A percentile compares a stretch with the other conserved stretches of the same genome.
These are phyloP conservation scores for Argentina silus DNA, from an alignment of 2,797 vertebrate genomes.

Conservation along the genomic window DNA sequence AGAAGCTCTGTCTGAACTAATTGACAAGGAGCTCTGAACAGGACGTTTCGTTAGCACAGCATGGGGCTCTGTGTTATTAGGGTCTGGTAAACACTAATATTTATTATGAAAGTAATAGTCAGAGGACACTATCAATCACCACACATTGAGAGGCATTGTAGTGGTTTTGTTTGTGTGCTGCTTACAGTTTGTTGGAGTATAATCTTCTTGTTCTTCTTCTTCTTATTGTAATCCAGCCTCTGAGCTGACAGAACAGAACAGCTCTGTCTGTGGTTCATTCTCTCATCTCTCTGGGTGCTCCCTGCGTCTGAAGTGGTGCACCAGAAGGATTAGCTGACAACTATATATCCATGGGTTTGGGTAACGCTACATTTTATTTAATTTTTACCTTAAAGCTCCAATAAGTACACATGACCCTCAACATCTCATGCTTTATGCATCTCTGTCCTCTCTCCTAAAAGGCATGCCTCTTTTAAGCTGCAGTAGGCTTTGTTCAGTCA, in stretches of 20 bases:
- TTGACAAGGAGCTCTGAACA: conserved; percentile 26
- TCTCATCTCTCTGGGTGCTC: conserved; percentile 33
- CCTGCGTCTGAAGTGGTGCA: conserved; percentile 39
- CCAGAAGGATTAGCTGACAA: not conserved
- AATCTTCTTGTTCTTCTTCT: conserved; percentile 63
- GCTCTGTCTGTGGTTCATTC: conserved; percentile 40
- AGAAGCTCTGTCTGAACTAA: conserved; percentile 35
- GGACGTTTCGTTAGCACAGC: conserved; percentile 35
- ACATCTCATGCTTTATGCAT: too few relatives aligned
- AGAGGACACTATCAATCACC: conserved; percentile 50
- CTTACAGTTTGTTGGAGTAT: conserved; percentile 52
- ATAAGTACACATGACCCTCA: not conserved
- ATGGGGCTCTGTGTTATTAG: conserved; percentile 50
- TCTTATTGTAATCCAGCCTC: conserved; percentile 66
- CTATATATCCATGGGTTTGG: not conserved
- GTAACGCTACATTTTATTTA: not conserved
- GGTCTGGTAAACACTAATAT: conserved; percentile 42
- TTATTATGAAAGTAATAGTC: conserved; percentile 26
- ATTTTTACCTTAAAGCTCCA: not conserved
- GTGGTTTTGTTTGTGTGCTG: conserved; percentile 57
- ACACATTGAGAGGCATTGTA: conserved; percentile 53
- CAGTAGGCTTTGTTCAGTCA: too few relatives aligned
- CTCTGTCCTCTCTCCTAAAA: too few relatives aligned
- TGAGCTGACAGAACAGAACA: conserved; percentile 49
- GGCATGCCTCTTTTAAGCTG: too few relatives aligned